Conservation (phyloP, 2,888 invertebrate genomes). For the Noctua fimbriata region DNA sequence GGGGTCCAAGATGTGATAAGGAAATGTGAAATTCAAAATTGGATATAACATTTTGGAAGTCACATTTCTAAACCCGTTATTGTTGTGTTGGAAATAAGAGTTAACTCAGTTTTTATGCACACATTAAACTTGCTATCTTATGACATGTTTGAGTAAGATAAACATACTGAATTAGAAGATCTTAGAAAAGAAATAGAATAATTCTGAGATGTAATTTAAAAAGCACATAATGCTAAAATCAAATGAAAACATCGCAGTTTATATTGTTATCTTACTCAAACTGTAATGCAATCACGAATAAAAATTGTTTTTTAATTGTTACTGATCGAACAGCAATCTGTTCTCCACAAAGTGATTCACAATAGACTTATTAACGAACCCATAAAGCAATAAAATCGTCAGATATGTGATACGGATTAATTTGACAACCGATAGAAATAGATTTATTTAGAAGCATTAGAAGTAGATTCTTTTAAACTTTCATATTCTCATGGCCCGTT, state of each 20-base stretch:
- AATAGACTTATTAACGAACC: conserved; percentile 55
- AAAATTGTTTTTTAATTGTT: conserved; percentile 42
- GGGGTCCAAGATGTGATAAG: conserved; percentile 86
- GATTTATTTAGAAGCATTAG: conserved; percentile 70
- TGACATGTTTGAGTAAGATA: conserved; percentile 44
- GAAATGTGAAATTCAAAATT: conserved; percentile 76
- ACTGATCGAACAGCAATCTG: conserved; percentile 49
- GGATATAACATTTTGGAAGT: conserved; percentile 63
- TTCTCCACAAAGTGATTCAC: conserved; percentile 53
- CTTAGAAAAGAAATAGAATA: neutral
- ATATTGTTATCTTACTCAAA: conserved; percentile 26
- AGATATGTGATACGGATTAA: conserved; percentile 80
- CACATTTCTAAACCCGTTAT: conserved; percentile 68
- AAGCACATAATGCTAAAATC: neutral
- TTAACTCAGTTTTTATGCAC: conserved; percentile 62
- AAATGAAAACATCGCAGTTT: neutral
- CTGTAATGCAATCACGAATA: conserved; percentile 52
- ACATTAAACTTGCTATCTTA: conserved; percentile 48
- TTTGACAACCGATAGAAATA: conserved; percentile 56
- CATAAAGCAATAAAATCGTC: conserved; percentile 71
- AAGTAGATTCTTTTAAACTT: conserved; percentile 65
- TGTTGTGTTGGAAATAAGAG: conserved; percentile 64
- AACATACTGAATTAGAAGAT: neutral
- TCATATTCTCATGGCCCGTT: conserved; percentile 62
- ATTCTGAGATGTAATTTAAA: neutral